Evolutionary conservation across 2,113 vertebrate species (phyloP).

Genomic region (Gymnobelideus leadbeateri): DNA sequence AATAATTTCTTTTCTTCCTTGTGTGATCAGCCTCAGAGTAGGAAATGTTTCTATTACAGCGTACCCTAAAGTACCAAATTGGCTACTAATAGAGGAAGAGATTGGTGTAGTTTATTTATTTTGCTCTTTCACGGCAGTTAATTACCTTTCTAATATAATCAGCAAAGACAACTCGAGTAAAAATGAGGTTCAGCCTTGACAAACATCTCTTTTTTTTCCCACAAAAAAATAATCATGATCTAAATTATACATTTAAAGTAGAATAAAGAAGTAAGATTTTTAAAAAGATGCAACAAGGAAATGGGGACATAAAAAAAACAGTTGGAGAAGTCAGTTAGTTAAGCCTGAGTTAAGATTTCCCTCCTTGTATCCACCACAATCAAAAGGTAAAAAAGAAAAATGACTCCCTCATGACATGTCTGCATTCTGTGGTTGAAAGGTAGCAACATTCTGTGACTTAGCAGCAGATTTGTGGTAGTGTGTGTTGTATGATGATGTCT

Average conservation of each 20-base stretch:
- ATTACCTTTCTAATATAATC: slow-evolving; percentile 10
- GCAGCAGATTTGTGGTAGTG: neutral
- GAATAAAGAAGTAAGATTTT: slow-evolving; percentile 25
- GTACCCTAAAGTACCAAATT: neutral
- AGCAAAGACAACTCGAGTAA: slow-evolving; percentile 19
- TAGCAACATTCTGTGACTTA: neutral
- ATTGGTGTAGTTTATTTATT: no score
- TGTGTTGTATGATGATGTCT: neutral
- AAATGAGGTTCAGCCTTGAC: slow-evolving; percentile 14
- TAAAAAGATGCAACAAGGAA: neutral
- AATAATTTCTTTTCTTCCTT: neutral
- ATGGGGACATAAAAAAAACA: neutral
- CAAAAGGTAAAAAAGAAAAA: neutral
- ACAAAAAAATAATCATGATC: slow-evolving; percentile 6
- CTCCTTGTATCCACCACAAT: neutral
- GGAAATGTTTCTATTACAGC: neutral
- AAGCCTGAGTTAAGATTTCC: neutral
- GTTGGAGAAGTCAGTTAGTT: neutral
- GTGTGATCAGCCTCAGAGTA: neutral
- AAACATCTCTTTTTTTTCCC: neutral
- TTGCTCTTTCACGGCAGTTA: neutral
- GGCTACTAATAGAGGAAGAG: neutral
- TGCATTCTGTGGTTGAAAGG: neutral
- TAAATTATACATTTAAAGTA: neutral
- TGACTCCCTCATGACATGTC: neutral